A percentile compares a stretch with the other conserved stretches of the same genome.
Evolutionary conservation across 23 tunicate genomes (phyloP).

Genomic region (Phallusia fumigata): DNA sequence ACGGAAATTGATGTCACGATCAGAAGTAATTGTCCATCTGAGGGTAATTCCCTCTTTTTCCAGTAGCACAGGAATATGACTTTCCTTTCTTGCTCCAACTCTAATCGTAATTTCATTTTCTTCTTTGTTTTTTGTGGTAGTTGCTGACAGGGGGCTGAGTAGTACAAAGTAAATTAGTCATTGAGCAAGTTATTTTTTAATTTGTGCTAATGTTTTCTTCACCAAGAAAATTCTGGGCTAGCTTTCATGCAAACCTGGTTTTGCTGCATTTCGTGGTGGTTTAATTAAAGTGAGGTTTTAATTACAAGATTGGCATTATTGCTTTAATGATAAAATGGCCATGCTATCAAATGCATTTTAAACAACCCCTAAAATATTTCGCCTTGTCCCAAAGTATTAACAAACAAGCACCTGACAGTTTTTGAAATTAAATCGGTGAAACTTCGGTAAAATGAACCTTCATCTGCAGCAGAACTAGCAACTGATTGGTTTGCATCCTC

Average conservation of each 20-base stretch:
- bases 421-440: slow-evolving; percentile 5
- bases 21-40: slow-evolving; percentile 64
- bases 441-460: slow-evolving; percentile 15
- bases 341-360: no score
- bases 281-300: not conserved
- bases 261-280: no score
- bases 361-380: no score
- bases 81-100: slow-evolving; percentile 44
- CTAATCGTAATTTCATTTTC: slow-evolving; percentile 12
- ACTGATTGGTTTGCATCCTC: not conserved
- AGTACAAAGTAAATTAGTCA: no score
- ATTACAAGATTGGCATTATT: not conserved
- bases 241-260: no score
- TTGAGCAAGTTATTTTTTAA: no score
- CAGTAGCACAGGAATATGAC: slow-evolving; percentile 50
- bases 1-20: slow-evolving; percentile 60
- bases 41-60: slow-evolving; percentile 45
- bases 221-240: no score
- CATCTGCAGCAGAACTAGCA: not conserved
- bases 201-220: no score
- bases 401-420: not conserved
- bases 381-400: not conserved
- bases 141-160: no score
- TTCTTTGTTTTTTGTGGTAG: no score
- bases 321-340: not conserved